Evolutionary conservation across 37 sponge, comb jelly and placozoan species (phyloP), one percentile per base, ranked within the genome.

Genomic region (Diacarnus erythraeanus): DNA sequence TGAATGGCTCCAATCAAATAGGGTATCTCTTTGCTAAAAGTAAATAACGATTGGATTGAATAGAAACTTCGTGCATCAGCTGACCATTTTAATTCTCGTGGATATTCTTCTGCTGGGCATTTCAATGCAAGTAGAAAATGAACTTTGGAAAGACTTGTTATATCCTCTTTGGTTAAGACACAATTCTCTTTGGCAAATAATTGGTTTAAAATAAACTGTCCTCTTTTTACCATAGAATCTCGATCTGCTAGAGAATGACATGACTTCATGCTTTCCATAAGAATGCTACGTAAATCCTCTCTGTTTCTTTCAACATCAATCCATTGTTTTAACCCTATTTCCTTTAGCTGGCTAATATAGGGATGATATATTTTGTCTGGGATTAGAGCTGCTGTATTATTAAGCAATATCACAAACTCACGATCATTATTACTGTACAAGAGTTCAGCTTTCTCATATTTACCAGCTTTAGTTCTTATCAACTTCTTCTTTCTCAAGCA

Each of bases 321-420:
- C 90, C 90, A 89, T 29, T 65, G 70, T 4, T 74, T 44, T 34
- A 89, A 20, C 2, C 90, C 90, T 8, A 74, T 18, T 26, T 29
- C 20, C 33, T 41, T n/a, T 1, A 47, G 12, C 12, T 15, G 10
- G 6, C 10, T 6, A 89, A 64, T 33, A 64, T 41, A n/a, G 54
- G 39, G 22, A 26, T 21, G 31, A 26, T 0, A 25, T 80, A 89
- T 20, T 71, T 36, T 18, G 9, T 3, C 57, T 27, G 90, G 85
- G 38, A 76, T 81, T 3, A 73, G 38, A 8, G 29, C 84, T 20
- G 20, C 29, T 42, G 41, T 21, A 3, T 25, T 18, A 51, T 82
- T 59, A 80, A 84, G 80, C 0, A 74, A 44, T 30, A 68, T 44
- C 33, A 39, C 17, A 6, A 89, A 84, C 26, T 73, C 39, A 3